Evolutionary conservation across 2,888 invertebrate genomes (phyloP).

Genomic region (Geophilus truncorum): DNA sequence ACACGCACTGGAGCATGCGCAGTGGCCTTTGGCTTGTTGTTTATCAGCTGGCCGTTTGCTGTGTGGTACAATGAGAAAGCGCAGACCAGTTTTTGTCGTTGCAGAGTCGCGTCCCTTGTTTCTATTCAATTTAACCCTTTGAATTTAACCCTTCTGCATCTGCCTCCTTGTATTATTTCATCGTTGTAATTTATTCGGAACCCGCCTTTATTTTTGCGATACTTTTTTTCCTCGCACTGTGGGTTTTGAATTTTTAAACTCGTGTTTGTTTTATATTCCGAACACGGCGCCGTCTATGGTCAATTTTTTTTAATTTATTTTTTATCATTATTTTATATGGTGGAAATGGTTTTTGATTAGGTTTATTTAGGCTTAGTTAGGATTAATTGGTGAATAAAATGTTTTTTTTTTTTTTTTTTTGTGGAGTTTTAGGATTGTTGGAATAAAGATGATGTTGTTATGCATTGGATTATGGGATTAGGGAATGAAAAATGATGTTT

Average conservation of each 20-base stretch:
- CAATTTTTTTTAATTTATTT: background rate
- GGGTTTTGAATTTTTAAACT: background rate
- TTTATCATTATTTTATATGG: background rate
- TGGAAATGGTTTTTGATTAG: background rate
- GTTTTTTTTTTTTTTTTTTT: no score
- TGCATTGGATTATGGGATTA: no score
- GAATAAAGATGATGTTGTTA: no score
- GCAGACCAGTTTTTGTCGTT: slow-evolving; percentile 8
- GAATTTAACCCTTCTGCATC: slow-evolving; percentile 9
- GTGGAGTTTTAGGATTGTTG: no score
- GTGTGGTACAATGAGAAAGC: background rate
- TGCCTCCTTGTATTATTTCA: slow-evolving; percentile 17
- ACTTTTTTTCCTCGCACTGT: background rate
- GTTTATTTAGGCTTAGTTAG: background rate
- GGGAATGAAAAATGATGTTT: no score
- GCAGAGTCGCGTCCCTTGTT: slow-evolving; percentile 11
- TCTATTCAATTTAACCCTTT: slow-evolving; percentile 27
- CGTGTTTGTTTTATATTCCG: background rate
- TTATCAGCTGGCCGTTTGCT: slow-evolving; percentile 27
- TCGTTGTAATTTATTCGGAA: slow-evolving; percentile 23
- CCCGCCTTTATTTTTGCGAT: background rate
- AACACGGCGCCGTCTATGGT: background rate
- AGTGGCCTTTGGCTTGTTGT: slow-evolving; percentile 4
- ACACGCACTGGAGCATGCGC: slow-evolving; percentile 3
- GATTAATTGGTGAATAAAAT: no score